Conservation (phyloP, 2,888 invertebrate genomes). For the Pyrocoelia pectoralis region DNA sequence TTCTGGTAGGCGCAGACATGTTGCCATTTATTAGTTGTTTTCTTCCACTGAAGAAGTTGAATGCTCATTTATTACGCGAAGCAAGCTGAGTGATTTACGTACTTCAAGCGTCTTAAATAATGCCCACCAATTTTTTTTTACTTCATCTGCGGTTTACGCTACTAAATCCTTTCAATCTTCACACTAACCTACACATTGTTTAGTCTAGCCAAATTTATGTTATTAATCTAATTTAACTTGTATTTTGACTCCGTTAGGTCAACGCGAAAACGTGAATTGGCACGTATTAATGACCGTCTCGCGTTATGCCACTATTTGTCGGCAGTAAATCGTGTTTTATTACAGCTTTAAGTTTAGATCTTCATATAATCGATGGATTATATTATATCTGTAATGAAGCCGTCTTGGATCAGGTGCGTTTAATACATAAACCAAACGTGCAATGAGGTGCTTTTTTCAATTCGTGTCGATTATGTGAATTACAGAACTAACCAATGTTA, state of each 20-base stretch:
- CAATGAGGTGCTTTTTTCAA: too few species aligned
- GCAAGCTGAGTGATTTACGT: conserved; percentile 51
- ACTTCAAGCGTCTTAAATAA: conserved; percentile 35
- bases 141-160: conserved; percentile 1
- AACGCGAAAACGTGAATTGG: not conserved
- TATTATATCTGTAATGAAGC: too few species aligned
- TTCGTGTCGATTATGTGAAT: too few species aligned
- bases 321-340: not conserved
- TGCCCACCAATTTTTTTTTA: conserved; percentile 34
- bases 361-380: too few species aligned
- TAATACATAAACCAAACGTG: too few species aligned
- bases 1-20: conserved; percentile 45
- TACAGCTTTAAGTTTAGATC: not conserved
- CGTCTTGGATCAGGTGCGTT: too few species aligned
- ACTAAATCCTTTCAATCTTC: too few species aligned
- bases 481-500: too few species aligned
- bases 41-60: conserved; percentile 52
- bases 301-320: too few species aligned
- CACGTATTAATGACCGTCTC: not conserved
- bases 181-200: not conserved
- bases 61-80: conserved; percentile 50
- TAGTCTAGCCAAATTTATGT: not conserved
- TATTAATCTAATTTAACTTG: not conserved
- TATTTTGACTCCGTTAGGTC: conserved; percentile 5
- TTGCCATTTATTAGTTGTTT: conserved; percentile 53